Conservation (phyloP, 35 echinoderm and acorn worm genomes). For the Apostichopus parvimensis region DNA sequence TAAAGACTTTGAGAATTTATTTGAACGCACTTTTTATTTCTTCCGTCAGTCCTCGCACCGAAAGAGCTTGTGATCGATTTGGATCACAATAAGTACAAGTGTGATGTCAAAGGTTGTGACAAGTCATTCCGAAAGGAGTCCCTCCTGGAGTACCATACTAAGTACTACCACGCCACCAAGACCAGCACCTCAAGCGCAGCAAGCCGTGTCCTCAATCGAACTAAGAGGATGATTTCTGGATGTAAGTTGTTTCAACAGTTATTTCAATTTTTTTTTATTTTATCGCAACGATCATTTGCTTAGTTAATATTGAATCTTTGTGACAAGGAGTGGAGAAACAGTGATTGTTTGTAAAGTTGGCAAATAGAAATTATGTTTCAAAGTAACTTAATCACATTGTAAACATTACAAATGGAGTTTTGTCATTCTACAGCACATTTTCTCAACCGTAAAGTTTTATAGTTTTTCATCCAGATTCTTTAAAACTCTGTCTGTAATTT, state of each 20-base stretch:
- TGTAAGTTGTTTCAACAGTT: not conserved
- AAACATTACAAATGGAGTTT: too few relatives aligned
- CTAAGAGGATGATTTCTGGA: constrained; percentile 52
- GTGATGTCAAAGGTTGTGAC: constrained; percentile 77
- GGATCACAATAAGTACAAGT: constrained; percentile 98
- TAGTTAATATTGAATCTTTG: too few relatives aligned
- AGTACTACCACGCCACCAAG: constrained; percentile 84
- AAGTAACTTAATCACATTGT: too few relatives aligned
- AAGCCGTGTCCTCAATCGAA: constrained; percentile 56
- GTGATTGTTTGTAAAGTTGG: too few relatives aligned
- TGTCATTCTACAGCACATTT: too few relatives aligned
- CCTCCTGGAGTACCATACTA: constrained; percentile 90
- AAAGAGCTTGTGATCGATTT: constrained; percentile 94
- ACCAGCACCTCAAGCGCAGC: constrained; percentile 43
- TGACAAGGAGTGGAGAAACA: too few relatives aligned
- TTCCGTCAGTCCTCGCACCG: constrained; percentile 71
- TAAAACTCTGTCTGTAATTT: too few relatives aligned
- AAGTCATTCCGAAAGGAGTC: constrained; percentile 90
- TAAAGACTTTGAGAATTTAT: not conserved
- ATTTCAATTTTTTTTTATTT: too few relatives aligned
- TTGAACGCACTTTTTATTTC: not conserved
- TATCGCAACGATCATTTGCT: too few relatives aligned
- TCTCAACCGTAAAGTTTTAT: too few relatives aligned
- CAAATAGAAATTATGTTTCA: too few relatives aligned
- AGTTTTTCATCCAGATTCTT: too few relatives aligned